Conservation (phyloP, 2,797 vertebrate species). For the Melanitta fusca region DNA sequence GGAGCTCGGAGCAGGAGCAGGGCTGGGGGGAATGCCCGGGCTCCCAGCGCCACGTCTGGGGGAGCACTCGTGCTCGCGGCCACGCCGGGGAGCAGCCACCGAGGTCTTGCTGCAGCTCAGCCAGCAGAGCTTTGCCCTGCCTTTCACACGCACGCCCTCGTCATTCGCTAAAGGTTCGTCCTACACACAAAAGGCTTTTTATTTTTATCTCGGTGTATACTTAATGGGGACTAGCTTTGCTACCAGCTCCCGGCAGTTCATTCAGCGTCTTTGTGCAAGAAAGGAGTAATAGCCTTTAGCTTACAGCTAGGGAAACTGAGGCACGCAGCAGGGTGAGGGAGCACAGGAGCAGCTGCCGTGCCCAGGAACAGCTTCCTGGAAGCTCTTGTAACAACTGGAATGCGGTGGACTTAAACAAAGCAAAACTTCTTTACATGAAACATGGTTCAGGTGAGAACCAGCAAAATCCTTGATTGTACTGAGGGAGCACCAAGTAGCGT, state of each 20-base stretch:
- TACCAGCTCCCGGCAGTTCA: too few relatives aligned
- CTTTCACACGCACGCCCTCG: fast-evolving
- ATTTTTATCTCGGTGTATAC: fast-evolving
- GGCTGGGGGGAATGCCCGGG: background rate
- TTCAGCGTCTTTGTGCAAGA: background rate
- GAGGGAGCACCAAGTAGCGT: background rate
- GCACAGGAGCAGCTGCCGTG: background rate
- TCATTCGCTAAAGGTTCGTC: background rate
- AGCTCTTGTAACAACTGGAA: background rate
- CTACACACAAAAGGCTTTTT: background rate
- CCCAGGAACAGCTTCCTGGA: background rate
- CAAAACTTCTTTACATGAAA: background rate
- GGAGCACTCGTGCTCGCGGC: background rate
- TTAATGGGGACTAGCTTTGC: background rate
- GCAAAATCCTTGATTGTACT: background rate
- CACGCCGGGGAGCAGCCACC: background rate
- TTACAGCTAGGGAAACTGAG: background rate
- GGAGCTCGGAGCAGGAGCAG: slow-evolving; percentile 76
- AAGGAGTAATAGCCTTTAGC: fast-evolving
- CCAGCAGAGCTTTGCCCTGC: background rate
- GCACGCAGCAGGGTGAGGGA: background rate
- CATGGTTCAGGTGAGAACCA: background rate
- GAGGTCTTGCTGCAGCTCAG: background rate
- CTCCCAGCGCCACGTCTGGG: background rate
- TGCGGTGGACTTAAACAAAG: background rate